A percentile compares a stretch with the other conserved stretches of the same genome.
Conservation (phyloP, 2,888 invertebrate species). For the Cheilosia impressa region DNA sequence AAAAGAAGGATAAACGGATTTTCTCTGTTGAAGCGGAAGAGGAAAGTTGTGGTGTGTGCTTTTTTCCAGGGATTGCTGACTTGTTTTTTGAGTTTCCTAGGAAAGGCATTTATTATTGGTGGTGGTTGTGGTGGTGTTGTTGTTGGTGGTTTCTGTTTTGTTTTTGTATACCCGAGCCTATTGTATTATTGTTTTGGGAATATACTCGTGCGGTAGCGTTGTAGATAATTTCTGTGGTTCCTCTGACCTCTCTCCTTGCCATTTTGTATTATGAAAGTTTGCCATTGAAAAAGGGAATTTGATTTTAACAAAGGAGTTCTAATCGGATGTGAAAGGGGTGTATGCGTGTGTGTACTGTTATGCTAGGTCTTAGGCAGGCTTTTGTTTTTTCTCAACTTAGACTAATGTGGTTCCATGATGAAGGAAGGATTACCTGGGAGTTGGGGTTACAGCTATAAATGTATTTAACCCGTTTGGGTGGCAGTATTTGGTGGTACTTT, state of each 20-base stretch:
- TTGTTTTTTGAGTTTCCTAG: slow-evolving; percentile 36
- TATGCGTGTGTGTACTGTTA: neutral
- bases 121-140: neutral
- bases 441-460: neutral
- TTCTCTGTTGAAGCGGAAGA: slow-evolving; percentile 37
- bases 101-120: slow-evolving; percentile 29
- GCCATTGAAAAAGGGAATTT: slow-evolving; percentile 9
- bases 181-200: slow-evolving; percentile 48
- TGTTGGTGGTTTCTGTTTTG: neutral
- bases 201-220: slow-evolving; percentile 3
- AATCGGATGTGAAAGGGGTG: neutral
- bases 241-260: slow-evolving; percentile 7
- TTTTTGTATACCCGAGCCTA: neutral
- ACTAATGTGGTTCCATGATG: slow-evolving; percentile 13
- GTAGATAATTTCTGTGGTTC: slow-evolving; percentile 40
- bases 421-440: neutral
- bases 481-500: neutral
- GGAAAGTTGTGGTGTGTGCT: slow-evolving; percentile 29
- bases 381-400: neutral
- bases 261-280: slow-evolving; percentile 3
- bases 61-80: slow-evolving; percentile 36
- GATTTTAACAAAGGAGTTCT: slow-evolving; percentile 37
- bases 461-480: neutral
- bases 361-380: neutral
- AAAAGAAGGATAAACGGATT: slow-evolving; percentile 41